phyloP scores from a whole-genome alignment of 1,140 invertebrate species.

The Lutraria rhynchaena region DNA sequence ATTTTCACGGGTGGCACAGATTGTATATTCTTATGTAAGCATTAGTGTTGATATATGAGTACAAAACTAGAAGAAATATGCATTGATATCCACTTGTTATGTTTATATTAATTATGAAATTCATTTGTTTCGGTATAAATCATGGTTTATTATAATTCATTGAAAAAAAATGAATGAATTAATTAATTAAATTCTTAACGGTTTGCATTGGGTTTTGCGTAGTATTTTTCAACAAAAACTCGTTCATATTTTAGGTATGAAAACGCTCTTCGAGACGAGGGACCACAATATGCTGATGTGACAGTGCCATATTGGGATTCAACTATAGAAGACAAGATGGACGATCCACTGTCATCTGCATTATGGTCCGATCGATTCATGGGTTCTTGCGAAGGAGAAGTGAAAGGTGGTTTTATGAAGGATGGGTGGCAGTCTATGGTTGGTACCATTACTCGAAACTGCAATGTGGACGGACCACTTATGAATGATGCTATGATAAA shows the following conservation, averaged over 20 bases:
- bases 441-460: slow-evolving; percentile 65
- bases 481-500: slow-evolving; percentile 53
- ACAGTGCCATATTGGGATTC: slow-evolving; percentile 82
- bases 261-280: slow-evolving; percentile 70
- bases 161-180: too few relatives aligned
- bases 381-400: slow-evolving; percentile 80
- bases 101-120: too few relatives aligned
- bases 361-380: slow-evolving; percentile 79
- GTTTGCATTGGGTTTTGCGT: too few relatives aligned
- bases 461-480: slow-evolving; percentile 56
- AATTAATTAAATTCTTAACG: too few relatives aligned
- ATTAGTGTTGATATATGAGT: too few relatives aligned
- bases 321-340: slow-evolving; percentile 77
- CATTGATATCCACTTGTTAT: too few relatives aligned
- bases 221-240: too few relatives aligned
- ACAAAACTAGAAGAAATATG: too few relatives aligned
- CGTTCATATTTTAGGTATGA: slow-evolving; percentile 77
- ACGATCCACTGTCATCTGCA: slow-evolving; percentile 75
- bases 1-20: slow-evolving; percentile 76
- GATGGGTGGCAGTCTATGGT: slow-evolving; percentile 75
- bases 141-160: too few relatives aligned
- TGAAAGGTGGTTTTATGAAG: slow-evolving; percentile 67
- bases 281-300: slow-evolving; percentile 64
- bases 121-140: too few relatives aligned
- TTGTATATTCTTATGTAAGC: slow-evolving; percentile 75